These are phyloP conservation scores for Glyptemys insculpta DNA, from an alignment of 2,797 vertebrate genomes.

Conservation along the genomic window DNA sequence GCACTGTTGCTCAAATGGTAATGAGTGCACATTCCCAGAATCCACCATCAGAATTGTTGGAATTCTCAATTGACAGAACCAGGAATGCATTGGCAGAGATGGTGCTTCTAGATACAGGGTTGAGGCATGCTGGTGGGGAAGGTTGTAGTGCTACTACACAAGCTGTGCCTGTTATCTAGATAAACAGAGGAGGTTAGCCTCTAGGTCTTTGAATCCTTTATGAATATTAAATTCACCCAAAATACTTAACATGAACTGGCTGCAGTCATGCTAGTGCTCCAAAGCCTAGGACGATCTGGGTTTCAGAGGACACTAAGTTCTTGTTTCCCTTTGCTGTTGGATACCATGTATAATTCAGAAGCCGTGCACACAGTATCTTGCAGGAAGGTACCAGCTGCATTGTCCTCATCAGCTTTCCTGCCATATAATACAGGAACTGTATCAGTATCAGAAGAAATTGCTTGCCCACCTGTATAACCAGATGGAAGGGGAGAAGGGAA, in stretches of 20 bases:
- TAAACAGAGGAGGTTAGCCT: neutral
- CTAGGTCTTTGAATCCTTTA: neutral
- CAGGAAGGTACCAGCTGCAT: rapidly evolving
- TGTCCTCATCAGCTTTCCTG: neutral
- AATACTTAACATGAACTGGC: neutral
- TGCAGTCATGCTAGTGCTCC: neutral
- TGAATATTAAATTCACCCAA: neutral
- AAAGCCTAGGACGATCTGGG: rapidly evolving
- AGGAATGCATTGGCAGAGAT: neutral
- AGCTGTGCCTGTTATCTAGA: rapidly evolving
- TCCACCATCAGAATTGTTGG: rapidly evolving
- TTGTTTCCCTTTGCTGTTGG: neutral
- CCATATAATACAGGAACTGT: rapidly evolving
- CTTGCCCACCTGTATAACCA: neutral
- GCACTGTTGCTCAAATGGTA: rapidly evolving
- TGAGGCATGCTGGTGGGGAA: neutral
- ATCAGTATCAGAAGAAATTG: neutral
- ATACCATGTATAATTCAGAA: rapidly evolving
- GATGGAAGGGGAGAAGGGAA: neutral
- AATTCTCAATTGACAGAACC: neutral
- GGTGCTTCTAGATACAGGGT: neutral
- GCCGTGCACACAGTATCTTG: rapidly evolving
- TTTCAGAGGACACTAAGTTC: neutral
- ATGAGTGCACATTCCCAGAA: neutral
- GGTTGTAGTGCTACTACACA: neutral